phyloP scores from a whole-genome alignment of 2,888 invertebrate genomes.

The Ariolimax columbianus region DNA sequence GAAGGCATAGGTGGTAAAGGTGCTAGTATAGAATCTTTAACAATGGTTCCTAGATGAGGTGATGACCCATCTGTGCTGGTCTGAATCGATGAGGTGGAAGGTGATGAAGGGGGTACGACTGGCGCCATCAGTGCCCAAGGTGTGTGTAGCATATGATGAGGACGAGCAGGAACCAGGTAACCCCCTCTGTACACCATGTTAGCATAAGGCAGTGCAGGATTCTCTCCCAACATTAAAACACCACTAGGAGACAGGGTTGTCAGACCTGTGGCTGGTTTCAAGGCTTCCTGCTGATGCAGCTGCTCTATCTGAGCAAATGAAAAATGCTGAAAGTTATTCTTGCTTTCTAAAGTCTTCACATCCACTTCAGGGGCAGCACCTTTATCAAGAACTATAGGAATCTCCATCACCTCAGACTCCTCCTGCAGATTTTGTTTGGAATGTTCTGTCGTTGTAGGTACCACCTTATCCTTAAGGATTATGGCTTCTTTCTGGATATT shows the following conservation, averaged over 20 bases:
- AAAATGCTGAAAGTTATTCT: slow-evolving; percentile 42
- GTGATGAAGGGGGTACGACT: slow-evolving; percentile 13
- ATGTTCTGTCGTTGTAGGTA: slow-evolving; percentile 29
- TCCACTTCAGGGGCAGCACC: slow-evolving; percentile 44
- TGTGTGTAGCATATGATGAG: slow-evolving; percentile 33
- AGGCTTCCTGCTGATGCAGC: slow-evolving; percentile 33
- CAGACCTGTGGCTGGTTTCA: slow-evolving; percentile 21
- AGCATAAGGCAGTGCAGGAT: slow-evolving; percentile 12
- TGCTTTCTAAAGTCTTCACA: slow-evolving; percentile 5
- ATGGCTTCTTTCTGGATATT: slow-evolving; percentile 15
- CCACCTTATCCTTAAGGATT: slow-evolving; percentile 3
- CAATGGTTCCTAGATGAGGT: neutral
- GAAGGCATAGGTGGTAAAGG: slow-evolving; percentile 15
- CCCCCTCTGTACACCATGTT: slow-evolving; percentile 43
- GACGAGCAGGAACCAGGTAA: slow-evolving; percentile 37
- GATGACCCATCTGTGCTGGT: neutral
- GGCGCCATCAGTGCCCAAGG: slow-evolving; percentile 40
- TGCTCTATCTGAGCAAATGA: slow-evolving; percentile 40
- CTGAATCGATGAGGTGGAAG: slow-evolving; percentile 21
- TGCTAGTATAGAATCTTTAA: neutral
- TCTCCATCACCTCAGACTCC: slow-evolving; percentile 49
- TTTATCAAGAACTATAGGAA: slow-evolving; percentile 52
- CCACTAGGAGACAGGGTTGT: neutral
- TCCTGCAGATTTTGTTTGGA: slow-evolving; percentile 31
- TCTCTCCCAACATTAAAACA: slow-evolving; percentile 24